Conservation (phyloP, 2,888 invertebrate species). For the Loripinus fragilis region DNA sequence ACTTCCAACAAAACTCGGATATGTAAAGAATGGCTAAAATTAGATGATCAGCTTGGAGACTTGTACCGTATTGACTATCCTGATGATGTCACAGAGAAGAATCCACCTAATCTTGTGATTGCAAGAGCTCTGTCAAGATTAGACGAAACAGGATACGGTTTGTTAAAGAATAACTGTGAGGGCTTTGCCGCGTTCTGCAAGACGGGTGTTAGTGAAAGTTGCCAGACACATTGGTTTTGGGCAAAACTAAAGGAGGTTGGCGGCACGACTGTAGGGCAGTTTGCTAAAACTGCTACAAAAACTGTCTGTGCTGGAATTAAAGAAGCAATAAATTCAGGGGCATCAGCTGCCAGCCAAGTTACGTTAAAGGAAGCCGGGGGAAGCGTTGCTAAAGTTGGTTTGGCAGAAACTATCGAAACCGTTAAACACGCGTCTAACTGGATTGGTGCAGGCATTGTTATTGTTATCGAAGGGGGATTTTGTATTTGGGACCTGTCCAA, state of each 20-base stretch:
- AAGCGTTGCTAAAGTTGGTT: slow-evolving; percentile 2
- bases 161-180: slow-evolving; percentile 15
- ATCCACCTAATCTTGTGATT: slow-evolving; percentile 10
- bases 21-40: no score
- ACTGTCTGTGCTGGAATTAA: background rate
- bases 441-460: slow-evolving; percentile 24
- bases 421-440: slow-evolving; percentile 17
- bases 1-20: no score
- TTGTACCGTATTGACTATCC: background rate
- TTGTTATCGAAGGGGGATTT: slow-evolving; percentile 17
- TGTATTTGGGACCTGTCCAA: slow-evolving; percentile 6
- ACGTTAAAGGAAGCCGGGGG: background rate
- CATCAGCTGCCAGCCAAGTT: no score
- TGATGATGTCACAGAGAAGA: background rate
- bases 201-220: slow-evolving; percentile 18
- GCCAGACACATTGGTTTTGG: background rate
- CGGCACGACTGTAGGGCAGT: no score
- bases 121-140: slow-evolving; percentile 7
- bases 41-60: no score
- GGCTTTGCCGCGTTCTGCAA: slow-evolving; percentile 15
- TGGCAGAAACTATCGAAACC: slow-evolving; percentile 21
- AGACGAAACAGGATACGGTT: slow-evolving; percentile 1
- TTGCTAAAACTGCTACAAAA: no score
- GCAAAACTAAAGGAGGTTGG: background rate
- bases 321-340: background rate